Base-by-base conservation (phyloP, 2,888 invertebrate genomes). In the Fragum whitleyi region DNA sequence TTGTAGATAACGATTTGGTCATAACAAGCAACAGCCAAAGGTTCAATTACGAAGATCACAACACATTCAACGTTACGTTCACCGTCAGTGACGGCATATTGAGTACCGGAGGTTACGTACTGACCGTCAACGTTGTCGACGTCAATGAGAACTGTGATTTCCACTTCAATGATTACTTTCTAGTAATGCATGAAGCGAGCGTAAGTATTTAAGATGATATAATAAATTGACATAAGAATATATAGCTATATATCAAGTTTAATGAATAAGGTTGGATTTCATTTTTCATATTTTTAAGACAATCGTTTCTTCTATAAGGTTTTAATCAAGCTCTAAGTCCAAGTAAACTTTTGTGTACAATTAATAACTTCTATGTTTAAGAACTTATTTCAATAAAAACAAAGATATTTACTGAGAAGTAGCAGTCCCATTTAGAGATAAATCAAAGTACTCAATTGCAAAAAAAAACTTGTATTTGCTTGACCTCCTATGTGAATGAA, bases 121-220 rank as follows among this genome's bases (percentile, higher is more conserved):
- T 89, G 23, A 74, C 74, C n/a, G 57, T 89, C 19, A 74, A 79
- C 51, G 59, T 89, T 14, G 72, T 74, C 1, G 78, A 87, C 62
- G 85, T 77, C n/a, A 85, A 86, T 62, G 87, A 89, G 61, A 76
- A 77, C 1, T 87, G 87, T 36, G 61, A 47, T 26, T 87, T 87
- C 21, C 69, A 77, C 26, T 72, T 62, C 16, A 55, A 76, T 11
- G 39, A 36, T 0, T 87, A 86, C 39, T 77, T 78, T 36, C 71
- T 83, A 14, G 74, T 82, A 5, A 73, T 81, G 47, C 47, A 74
- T 28, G 89, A 89, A 71, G 86, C 75, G 21, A 57, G 51, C 29
- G 89, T 87, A 81, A 78, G 85, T 74, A 29, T 16, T n/a, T n/a
- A n/a, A n/a, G n/a, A n/a, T n/a, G n/a, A n/a, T n/a, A 21, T 2